These are phyloP conservation scores for Neotoma lepida DNA, from an alignment of 2,113 vertebrate species.

Conservation along the genomic window DNA sequence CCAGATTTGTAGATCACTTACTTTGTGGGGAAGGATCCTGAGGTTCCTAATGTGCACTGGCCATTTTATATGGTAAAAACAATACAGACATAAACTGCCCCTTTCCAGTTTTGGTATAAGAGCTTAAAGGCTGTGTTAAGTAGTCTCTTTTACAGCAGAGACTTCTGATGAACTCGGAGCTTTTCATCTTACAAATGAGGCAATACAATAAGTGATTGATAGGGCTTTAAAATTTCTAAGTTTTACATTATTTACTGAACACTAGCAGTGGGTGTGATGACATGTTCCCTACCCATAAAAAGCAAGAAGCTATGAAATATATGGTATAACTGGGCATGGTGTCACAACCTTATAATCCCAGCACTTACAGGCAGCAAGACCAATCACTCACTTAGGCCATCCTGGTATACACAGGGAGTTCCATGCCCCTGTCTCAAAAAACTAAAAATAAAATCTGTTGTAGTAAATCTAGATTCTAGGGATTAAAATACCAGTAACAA, in stretches of 20 bases:
- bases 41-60: slow-evolving; percentile 27
- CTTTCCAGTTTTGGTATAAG: background rate
- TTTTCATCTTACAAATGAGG: slow-evolving; percentile 39
- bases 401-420: background rate
- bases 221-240: slow-evolving; percentile 4
- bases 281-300: background rate
- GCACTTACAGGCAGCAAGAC: background rate
- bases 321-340: background rate
- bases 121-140: background rate
- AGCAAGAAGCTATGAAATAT: background rate
- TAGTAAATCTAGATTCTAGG: background rate
- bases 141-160: slow-evolving; percentile 38
- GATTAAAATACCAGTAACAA: slow-evolving; percentile 28
- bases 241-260: background rate
- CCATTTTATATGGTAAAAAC: background rate
- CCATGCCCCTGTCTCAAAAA: background rate
- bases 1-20: slow-evolving; percentile 26
- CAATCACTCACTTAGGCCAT: background rate
- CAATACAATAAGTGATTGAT: background rate
- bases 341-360: background rate
- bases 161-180: background rate
- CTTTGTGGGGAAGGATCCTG: background rate
- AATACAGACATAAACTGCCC: slow-evolving; percentile 12
- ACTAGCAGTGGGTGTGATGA: background rate
- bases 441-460: background rate